Evolutionary conservation across 2,113 vertebrate species (phyloP).

Genomic region (Dasyornis broadbenti): DNA sequence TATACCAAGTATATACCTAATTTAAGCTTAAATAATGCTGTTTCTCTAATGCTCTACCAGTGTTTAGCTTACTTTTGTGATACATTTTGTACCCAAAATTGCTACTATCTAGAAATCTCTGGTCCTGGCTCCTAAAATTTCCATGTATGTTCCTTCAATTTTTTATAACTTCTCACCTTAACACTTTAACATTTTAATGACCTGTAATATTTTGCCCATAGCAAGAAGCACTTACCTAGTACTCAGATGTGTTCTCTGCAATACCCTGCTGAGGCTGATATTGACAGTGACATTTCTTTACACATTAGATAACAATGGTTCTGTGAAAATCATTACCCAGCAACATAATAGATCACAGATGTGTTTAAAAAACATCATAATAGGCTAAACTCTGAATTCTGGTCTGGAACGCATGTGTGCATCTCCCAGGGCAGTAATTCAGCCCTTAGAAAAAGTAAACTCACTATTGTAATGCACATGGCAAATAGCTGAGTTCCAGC

Average conservation of each 20-base stretch:
- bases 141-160: neutral
- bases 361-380: slow-evolving; percentile 21
- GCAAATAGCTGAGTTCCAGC: slow-evolving; percentile 22
- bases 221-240: neutral
- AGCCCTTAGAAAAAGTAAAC: slow-evolving; percentile 24
- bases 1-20: neutral
- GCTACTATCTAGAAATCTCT: neutral
- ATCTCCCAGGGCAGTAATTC: slow-evolving; percentile 37
- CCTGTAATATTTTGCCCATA: neutral
- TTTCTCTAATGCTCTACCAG: neutral
- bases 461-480: neutral
- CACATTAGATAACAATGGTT: neutral
- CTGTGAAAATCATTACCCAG: slow-evolving; percentile 30
- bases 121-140: neutral
- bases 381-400: neutral
- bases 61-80: neutral
- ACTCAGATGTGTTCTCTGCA: neutral
- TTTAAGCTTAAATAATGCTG: neutral
- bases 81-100: neutral
- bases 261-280: neutral
- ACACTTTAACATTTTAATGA: neutral
- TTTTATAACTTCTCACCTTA: neutral
- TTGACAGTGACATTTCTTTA: neutral
- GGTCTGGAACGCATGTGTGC: neutral
- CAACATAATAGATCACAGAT: slow-evolving; percentile 39